A percentile compares a stretch with the other conserved stretches of the same genome.
Conservation (phyloP, 2,888 invertebrate species). For the Carabus problematicus region DNA sequence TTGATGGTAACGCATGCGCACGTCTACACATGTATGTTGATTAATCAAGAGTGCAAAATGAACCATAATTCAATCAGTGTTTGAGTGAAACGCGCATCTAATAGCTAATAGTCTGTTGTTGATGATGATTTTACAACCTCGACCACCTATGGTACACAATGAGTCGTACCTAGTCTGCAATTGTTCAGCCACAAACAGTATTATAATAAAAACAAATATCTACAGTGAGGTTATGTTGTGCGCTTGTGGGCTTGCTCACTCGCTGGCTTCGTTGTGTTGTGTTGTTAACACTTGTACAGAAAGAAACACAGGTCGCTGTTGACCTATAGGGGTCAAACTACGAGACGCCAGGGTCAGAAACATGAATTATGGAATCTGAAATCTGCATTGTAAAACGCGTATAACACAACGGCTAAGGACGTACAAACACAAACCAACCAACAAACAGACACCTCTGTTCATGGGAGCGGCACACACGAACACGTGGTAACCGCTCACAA, state of each 20-base stretch:
- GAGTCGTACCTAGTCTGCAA: no score
- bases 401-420: not conserved
- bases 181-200: no score
- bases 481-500: not conserved
- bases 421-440: not conserved
- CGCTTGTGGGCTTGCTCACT: not conserved
- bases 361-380: slow-evolving; percentile 40
- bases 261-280: not conserved
- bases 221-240: no score
- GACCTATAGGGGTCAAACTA: slow-evolving; percentile 35
- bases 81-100: no score
- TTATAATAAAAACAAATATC: no score
- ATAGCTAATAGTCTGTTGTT: no score
- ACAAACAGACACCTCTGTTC: not conserved
- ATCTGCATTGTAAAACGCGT: slow-evolving; percentile 38
- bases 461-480: slow-evolving; percentile 14
- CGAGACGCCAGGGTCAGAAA: slow-evolving; percentile 37
- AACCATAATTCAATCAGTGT: no score
- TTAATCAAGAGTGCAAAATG: no score
- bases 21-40: no score
- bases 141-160: no score
- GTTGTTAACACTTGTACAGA: not conserved
- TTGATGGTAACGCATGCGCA: no score
- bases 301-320: slow-evolving; percentile 19
- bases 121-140: no score